Conservation (phyloP, 2,797 vertebrate genomes). For the Liparis tanakae region DNA sequence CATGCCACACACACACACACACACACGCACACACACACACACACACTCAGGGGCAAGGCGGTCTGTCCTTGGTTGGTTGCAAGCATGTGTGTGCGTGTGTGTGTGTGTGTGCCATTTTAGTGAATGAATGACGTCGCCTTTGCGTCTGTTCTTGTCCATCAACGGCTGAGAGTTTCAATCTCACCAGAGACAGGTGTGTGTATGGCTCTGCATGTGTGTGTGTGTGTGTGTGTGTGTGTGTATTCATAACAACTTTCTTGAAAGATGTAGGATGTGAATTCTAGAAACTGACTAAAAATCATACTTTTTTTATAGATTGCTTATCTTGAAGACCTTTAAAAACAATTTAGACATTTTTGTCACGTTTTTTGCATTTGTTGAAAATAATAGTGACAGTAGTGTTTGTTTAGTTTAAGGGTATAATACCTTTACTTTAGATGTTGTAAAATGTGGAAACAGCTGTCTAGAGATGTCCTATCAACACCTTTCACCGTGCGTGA, state of each 20-base stretch:
- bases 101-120: conserved; percentile 27
- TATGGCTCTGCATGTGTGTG: conserved; percentile 10
- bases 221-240: background rate
- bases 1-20: conserved; percentile 35
- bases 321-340: background rate
- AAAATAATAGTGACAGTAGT: background rate
- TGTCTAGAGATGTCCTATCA: background rate
- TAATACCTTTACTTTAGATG: background rate
- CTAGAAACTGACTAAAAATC: background rate
- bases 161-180: conserved; percentile 55
- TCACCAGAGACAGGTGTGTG: conserved; percentile 51
- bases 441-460: conserved; percentile 1
- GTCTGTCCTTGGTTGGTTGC: conserved; percentile 36
- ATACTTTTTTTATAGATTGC: background rate
- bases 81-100: conserved; percentile 1
- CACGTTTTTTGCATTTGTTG: background rate
- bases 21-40: conserved; percentile 38
- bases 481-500: background rate
- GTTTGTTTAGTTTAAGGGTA: background rate
- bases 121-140: conserved; percentile 66
- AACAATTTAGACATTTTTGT: background rate
- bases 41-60: conserved; percentile 14
- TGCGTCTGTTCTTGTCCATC: conserved; percentile 74
- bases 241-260: background rate
- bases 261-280: background rate